A percentile compares a stretch with the other conserved stretches of the same genome.
These are phyloP conservation scores for Heliconius eleuchia DNA, from an alignment of 1,140 invertebrate genomes.

Conservation along the genomic window DNA sequence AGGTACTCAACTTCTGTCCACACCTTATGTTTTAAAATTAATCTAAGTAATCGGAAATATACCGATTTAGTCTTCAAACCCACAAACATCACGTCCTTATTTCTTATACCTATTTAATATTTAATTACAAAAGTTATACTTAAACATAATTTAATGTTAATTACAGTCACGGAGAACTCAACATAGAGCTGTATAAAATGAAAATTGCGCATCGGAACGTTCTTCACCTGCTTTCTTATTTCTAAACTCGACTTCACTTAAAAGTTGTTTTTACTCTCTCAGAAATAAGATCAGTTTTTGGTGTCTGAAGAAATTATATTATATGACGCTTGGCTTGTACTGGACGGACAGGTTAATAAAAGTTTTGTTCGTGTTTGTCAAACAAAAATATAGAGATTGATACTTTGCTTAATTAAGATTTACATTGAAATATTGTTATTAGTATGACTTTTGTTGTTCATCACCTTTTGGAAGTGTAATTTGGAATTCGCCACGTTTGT, in stretches of 20 bases:
- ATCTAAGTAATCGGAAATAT: too few species aligned
- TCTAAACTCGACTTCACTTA: constrained; percentile 15
- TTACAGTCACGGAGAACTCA: constrained; percentile 35
- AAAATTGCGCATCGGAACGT: constrained; percentile 35
- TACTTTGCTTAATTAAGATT: constrained; percentile 17
- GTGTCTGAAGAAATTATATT: neutral
- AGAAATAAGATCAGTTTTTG: neutral
- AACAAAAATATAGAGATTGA: constrained; percentile 19
- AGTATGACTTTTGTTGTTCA: neutral
- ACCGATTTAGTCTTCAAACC: too few species aligned
- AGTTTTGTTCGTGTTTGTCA: constrained; percentile 20
- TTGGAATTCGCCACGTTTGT: neutral
- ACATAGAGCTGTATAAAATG: constrained; percentile 38
- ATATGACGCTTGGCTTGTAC: neutral
- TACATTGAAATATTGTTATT: constrained; percentile 6
- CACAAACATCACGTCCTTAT: neutral
- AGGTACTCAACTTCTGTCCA: too few species aligned
- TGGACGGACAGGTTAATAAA: constrained; percentile 32
- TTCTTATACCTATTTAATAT: neutral
- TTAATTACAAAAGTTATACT: neutral
- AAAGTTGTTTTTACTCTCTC: constrained; percentile 7
- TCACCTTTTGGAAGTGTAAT: neutral
- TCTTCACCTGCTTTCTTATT: constrained; percentile 33
- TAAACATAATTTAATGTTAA: constrained; percentile 36
- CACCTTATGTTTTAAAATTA: too few species aligned